A percentile compares a stretch with the other conserved stretches of the same genome.
Evolutionary conservation across 2,113 vertebrate genomes (phyloP).

Genomic region (Suncus etruscus): DNA sequence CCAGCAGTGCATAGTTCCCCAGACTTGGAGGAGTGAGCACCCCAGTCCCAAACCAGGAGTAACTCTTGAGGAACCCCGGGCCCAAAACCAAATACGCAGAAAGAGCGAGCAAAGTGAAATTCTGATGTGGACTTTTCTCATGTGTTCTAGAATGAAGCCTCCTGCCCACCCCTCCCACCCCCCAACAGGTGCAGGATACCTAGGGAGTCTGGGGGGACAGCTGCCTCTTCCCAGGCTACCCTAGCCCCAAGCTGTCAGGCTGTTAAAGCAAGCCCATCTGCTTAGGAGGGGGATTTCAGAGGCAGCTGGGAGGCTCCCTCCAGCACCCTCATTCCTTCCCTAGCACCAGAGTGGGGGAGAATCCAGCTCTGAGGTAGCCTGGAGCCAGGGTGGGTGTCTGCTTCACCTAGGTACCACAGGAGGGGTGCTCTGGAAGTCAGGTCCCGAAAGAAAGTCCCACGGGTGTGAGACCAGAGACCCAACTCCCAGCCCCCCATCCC

Average conservation of each 20-base stretch:
- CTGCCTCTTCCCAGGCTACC: constrained; percentile 40
- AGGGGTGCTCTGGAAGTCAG: constrained; percentile 31
- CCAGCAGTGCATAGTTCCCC: no score
- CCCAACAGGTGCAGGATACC: constrained; percentile 67
- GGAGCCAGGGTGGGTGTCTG: not conserved
- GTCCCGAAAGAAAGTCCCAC: constrained; percentile 63
- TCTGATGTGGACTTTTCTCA: not conserved
- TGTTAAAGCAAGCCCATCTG: constrained; percentile 65
- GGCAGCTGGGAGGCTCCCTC: constrained; percentile 17
- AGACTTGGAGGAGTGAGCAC: no score
- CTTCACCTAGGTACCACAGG: not conserved
- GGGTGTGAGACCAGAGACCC: constrained; percentile 75
- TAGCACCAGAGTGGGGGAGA: not conserved
- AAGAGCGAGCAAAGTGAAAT: not conserved
- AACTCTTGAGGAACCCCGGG: no score
- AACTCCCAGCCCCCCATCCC: constrained; percentile 39
- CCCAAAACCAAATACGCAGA: no score
- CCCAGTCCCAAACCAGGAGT: no score
- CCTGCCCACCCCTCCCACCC: not conserved
- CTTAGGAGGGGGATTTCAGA: constrained; percentile 51
- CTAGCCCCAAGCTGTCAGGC: constrained; percentile 57
- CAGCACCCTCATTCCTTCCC: constrained; percentile 17
- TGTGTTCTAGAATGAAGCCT: not conserved
- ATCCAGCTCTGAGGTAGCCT: not conserved
- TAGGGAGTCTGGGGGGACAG: constrained; percentile 54